phyloP scores from a whole-genome alignment of 2,113 vertebrate species.

The Cinclus mexicanus region DNA sequence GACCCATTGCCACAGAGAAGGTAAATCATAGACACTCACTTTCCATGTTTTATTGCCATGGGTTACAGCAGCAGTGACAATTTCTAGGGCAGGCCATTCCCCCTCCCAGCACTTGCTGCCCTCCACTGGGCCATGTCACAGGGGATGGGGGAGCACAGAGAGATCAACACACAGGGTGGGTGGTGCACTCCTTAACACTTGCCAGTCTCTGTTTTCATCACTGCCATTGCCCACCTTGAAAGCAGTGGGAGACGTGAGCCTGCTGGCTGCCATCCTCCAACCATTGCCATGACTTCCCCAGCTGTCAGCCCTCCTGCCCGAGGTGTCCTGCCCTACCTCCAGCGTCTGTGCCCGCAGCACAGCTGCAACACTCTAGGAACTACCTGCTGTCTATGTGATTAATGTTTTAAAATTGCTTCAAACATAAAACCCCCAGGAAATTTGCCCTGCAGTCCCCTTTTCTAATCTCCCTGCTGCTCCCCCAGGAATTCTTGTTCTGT shows the following conservation, averaged over 20 bases:
- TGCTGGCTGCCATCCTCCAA: neutral
- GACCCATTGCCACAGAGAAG: neutral
- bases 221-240: neutral
- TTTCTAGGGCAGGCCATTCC: neutral
- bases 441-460: neutral
- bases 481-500: neutral
- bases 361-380: neutral
- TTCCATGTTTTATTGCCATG: neutral
- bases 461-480: neutral
- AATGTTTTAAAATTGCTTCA: neutral
- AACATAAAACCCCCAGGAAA: neutral
- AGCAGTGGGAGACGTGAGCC: neutral
- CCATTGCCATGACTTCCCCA: neutral
- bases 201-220: neutral
- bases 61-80: neutral
- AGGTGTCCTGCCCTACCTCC: neutral
- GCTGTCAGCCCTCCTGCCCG: neutral
- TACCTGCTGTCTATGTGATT: neutral
- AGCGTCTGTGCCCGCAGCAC: rapidly evolving
- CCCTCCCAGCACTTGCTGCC: neutral
- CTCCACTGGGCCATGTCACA: neutral
- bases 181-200: neutral
- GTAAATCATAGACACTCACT: neutral
- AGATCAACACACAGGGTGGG: neutral
- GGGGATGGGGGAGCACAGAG: neutral